A percentile compares a stretch with the other conserved stretches of the same genome.
These are phyloP conservation scores for Stichodactyla mertensii DNA, from an alignment of 64 coral and sea anemone species.

Conservation along the genomic window DNA sequence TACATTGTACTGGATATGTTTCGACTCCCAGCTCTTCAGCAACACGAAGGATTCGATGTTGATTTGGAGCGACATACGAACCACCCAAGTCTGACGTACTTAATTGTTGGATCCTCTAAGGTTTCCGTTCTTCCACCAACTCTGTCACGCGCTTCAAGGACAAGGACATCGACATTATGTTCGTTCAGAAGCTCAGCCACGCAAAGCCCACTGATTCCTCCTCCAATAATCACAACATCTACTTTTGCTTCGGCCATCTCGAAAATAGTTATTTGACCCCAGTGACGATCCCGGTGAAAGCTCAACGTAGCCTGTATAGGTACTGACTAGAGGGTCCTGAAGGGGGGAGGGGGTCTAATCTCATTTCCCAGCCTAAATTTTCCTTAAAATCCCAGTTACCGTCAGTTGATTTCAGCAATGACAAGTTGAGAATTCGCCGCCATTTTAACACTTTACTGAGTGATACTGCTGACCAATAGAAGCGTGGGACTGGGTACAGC, in stretches of 20 bases:
- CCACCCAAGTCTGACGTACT: conserved; percentile 73
- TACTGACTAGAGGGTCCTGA: no score
- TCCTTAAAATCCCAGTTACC: no score
- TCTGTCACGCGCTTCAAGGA: conserved; percentile 73
- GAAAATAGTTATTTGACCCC: no score
- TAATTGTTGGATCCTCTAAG: conserved; percentile 54
- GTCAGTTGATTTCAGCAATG: no score
- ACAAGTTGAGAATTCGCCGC: no score
- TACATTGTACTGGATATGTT: conserved; percentile 58
- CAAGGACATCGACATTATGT: conserved; percentile 43
- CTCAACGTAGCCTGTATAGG: no score
- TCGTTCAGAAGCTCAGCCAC: conserved; percentile 57
- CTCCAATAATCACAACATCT: conserved; percentile 75
- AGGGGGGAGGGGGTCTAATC: no score
- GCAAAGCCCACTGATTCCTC: conserved; percentile 84
- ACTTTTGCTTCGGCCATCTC: neutral
- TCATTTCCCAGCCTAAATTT: no score
- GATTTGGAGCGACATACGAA: conserved; percentile 65
- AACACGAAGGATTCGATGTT: conserved; percentile 73
- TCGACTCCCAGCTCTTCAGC: conserved; percentile 82
- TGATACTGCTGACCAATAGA: no score
- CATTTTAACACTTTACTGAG: no score
- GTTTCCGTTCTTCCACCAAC: conserved; percentile 87
- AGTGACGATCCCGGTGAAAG: no score
- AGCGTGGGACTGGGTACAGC: no score